Evolutionary conservation across 2,797 vertebrate genomes (phyloP), one percentile per base, ranked within the genome.

Genomic region (Echeneis naucrates): DNA sequence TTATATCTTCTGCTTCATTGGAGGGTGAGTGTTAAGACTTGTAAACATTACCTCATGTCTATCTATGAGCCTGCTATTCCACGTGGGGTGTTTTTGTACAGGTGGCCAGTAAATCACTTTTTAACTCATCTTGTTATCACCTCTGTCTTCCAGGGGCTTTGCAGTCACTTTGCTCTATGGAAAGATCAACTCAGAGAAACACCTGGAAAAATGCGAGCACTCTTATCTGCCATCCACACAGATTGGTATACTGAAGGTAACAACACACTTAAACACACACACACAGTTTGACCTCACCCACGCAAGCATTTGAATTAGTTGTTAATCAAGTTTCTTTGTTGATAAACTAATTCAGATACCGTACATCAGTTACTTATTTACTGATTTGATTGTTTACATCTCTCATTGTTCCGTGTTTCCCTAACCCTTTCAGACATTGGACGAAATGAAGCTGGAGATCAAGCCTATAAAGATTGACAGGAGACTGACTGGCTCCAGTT

Each of bases 1-100:
- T 95, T 99, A 99, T 95, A 95, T 99, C 92, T 94, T 99, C 93
- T 99, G 97, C 95, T 99, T 99, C 94, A 93, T 99, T 91, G 95
- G 95, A 93, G 98, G 98, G 98, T 99, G 94, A 99, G 97, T 94
- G 32, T 24, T 8, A 66, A 37, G 7, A 24, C 6, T 7, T 50
- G 12, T 23, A 16, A 24, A 19, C 16, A 1, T 35, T 24, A 17
- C 5, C 8, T 44, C 10, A 21, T 23, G n/a, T 52, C 32, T 71
- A 23, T 35, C 11, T n/a, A 23, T 1, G 26, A 47, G 4, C 38
- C 5, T 26, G 4, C 8, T 24, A 4, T 50, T 16, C 67, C 47
- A 30, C 40, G 13, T 50, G 26, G 17, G 52, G 63, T 19, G 19
- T 30, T 4, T 24, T 4, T 7, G 33, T 10, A 23, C n/a, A 19